These are phyloP conservation scores for Capreolus pygargus DNA, from an alignment of 2,113 vertebrate genomes.

Conservation along the genomic window DNA sequence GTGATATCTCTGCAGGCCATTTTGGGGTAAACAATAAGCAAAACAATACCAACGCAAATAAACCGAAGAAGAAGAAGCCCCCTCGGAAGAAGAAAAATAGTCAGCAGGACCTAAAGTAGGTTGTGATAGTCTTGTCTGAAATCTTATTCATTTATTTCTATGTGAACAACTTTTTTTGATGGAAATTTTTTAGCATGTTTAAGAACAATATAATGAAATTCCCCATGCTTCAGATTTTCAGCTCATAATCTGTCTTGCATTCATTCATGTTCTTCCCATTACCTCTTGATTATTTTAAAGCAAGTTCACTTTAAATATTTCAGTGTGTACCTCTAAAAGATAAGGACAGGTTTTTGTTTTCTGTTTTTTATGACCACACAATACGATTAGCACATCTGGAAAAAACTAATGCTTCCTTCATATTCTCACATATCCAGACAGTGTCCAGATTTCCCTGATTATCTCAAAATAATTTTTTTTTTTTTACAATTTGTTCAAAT, in stretches of 20 bases:
- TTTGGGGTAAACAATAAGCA: conserved; percentile 97
- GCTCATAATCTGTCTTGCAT: neutral
- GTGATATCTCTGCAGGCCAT: conserved; percentile 97
- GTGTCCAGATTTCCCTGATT: conserved; percentile 2
- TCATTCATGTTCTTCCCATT: neutral
- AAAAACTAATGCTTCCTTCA: neutral
- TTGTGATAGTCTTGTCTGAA: conserved; percentile 68
- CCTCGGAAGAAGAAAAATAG: conserved; percentile 96
- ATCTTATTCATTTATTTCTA: conserved; percentile 50
- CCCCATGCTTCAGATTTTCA: neutral
- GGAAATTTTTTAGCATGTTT: conserved; percentile 24
- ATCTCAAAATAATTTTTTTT: neutral
- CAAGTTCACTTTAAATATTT: conserved; percentile 21
- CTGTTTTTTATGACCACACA: neutral
- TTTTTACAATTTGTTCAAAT: conserved; percentile 11
- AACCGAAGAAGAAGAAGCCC: conserved; percentile 99
- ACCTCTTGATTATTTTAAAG: conserved; percentile 30
- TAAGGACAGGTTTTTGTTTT: neutral
- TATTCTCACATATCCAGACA: neutral
- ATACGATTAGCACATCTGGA: neutral
- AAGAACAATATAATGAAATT: conserved; percentile 27
- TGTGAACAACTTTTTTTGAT: conserved; percentile 39
- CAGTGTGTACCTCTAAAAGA: neutral
- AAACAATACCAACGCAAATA: conserved; percentile 88
- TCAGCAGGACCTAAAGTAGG: conserved; percentile 93